These are phyloP conservation scores for Drosophila malerkotliana DNA, from an alignment of 1,140 invertebrate genomes.

Conservation along the genomic window DNA sequence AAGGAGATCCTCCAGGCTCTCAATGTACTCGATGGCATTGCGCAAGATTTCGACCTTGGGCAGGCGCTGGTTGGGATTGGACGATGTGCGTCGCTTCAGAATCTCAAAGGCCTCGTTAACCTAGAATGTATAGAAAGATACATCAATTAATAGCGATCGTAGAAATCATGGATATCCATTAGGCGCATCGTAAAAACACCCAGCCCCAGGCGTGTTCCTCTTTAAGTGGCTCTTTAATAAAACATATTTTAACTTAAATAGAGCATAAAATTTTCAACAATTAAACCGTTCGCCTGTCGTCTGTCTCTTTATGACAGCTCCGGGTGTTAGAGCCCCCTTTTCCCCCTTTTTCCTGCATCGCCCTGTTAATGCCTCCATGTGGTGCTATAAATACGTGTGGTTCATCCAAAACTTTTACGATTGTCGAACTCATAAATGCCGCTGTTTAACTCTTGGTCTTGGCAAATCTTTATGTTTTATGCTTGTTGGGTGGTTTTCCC, in stretches of 20 bases:
- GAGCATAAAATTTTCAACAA: slow-evolving; percentile 80
- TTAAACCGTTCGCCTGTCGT: slow-evolving; percentile 58
- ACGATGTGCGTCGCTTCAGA: slow-evolving; percentile 95
- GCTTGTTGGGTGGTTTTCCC: slow-evolving; percentile 67
- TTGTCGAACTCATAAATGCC: slow-evolving; percentile 70
- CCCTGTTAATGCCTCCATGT: slow-evolving; percentile 60
- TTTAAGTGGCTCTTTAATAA: slow-evolving; percentile 80
- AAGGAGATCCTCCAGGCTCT: slow-evolving; percentile 94
- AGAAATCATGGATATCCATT: slow-evolving; percentile 74
- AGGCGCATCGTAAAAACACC: slow-evolving; percentile 61
- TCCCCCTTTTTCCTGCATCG: background rate
- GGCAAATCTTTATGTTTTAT: slow-evolving; percentile 69
- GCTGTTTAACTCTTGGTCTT: slow-evolving; percentile 55
- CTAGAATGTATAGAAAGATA: slow-evolving; percentile 84
- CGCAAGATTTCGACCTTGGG: slow-evolving; percentile 98
- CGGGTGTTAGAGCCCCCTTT: slow-evolving; percentile 17
- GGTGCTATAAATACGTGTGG: slow-evolving; percentile 70
- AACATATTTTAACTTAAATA: slow-evolving; percentile 81
- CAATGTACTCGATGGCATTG: slow-evolving; percentile 99
- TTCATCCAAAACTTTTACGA: slow-evolving; percentile 67
- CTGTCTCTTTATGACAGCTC: slow-evolving; percentile 58
- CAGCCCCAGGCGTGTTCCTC: slow-evolving; percentile 19
- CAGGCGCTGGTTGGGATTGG: slow-evolving; percentile 96
- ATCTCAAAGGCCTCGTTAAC: slow-evolving; percentile 99
- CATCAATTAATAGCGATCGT: slow-evolving; percentile 66